phyloP scores from a whole-genome alignment of 2,888 invertebrate genomes.

The Acholoe squamosa region DNA sequence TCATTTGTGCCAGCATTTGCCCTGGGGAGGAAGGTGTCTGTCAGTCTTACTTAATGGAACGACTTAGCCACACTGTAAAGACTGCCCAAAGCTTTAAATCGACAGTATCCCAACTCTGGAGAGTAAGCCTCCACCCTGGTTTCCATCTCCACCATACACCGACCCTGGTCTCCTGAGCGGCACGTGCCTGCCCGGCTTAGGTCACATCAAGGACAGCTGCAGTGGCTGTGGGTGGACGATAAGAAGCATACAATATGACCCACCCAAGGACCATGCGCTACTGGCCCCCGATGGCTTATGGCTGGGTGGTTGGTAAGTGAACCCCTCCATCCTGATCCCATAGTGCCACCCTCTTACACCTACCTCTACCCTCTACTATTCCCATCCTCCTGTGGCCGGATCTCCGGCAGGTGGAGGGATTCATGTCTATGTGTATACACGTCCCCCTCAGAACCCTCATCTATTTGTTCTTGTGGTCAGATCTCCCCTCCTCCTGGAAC shows the following conservation, averaged over 20 bases:
- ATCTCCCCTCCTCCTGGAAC: no score
- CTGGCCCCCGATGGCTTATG: not conserved
- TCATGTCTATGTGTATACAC: no score
- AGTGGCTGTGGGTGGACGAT: slow-evolving; percentile 39
- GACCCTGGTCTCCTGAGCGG: not conserved
- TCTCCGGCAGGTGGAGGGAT: no score
- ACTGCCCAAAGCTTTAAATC: not conserved
- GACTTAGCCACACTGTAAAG: not conserved
- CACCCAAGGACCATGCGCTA: not conserved
- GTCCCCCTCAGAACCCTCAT: no score
- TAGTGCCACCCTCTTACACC: not conserved
- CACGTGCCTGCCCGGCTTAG: slow-evolving; percentile 24
- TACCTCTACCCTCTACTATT: not conserved
- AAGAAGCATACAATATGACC: slow-evolving; percentile 40
- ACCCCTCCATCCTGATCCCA: not conserved
- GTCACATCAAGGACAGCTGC: slow-evolving; percentile 50
- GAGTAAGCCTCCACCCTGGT: not conserved
- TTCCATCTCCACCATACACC: not conserved
- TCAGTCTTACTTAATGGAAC: no score
- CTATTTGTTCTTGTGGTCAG: no score
- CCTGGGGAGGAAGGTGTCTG: no score
- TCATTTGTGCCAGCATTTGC: no score
- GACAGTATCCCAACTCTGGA: not conserved
- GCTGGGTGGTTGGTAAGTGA: not conserved
- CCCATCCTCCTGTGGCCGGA: not conserved